Percentiles rank a stretch among this genome's conserved stretches.
Evolutionary conservation across 2,113 vertebrate species (phyloP).

Genomic region (Plecturocebus donacophilus): DNA sequence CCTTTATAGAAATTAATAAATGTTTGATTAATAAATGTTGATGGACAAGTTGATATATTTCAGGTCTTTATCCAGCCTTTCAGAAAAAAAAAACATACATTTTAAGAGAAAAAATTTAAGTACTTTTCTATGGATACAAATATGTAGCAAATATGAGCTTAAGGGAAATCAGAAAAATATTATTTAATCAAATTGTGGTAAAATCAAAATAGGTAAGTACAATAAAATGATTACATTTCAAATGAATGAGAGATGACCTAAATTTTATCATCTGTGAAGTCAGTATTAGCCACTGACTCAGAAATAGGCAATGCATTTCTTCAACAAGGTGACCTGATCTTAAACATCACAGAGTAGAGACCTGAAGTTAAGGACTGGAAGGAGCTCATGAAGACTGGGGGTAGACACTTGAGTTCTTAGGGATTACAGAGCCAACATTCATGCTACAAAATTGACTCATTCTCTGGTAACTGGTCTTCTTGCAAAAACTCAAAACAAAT

Average conservation of each 20-base stretch:
- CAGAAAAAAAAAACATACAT: neutral
- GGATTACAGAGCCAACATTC: neutral
- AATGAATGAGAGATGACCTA: neutral
- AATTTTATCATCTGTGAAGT: neutral
- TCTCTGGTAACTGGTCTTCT: neutral
- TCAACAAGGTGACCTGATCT: neutral
- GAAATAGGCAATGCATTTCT: neutral
- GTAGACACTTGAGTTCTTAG: neutral
- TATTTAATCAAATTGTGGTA: neutral
- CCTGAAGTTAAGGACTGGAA: neutral
- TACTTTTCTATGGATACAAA: neutral
- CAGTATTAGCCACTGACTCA: neutral
- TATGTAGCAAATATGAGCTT: neutral
- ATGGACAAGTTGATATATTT: neutral
- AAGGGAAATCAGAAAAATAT: neutral
- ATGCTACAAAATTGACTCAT: neutral
- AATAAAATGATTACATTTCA: neutral
- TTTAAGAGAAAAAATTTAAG: neutral
- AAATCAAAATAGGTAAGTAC: neutral
- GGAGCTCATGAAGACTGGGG: fast-evolving
- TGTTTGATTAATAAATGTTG: neutral
- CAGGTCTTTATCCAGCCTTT: neutral
- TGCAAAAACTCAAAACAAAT: neutral
- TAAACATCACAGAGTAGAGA: neutral
- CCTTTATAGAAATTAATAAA: neutral